Base-by-base conservation (phyloP, 2,797 vertebrate species). In the Xenops minutus region DNA sequence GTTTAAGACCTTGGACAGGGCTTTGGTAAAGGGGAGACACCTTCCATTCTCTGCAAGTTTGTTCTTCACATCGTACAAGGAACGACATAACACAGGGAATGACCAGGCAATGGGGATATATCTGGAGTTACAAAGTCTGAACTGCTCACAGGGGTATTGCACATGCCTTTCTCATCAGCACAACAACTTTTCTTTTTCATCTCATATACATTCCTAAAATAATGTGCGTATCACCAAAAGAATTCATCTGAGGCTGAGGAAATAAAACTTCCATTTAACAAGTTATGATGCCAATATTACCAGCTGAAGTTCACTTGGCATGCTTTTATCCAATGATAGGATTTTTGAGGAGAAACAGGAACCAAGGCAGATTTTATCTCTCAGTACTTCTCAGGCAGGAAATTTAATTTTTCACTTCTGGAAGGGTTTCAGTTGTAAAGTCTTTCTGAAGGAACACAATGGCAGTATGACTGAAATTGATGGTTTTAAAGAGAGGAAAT, bases 401-500 rank as follows among this genome's bases (percentile, higher is more conserved):
- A 96, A 94, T 89, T 85, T 66, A 85, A 48, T 83, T 89, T 92
- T 94, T 92, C 0, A 0, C 56, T 80, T 85, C 72, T 91, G 91
- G 81, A 92, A 80, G 18, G 10, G 49, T 83, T 95, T 92, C 54
- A 85, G 64, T 74, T 74, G 30, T 48, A 87, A 94, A 89, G 61
- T 80, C 14, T 74, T 94, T 48, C n/a, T 89, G 55, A 83, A 88
- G n/a, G 64, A 88, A 91, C 26, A 48, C 23, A 91, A 62, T 24
- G 34, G 52, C 61, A 61, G 10, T 83, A 54, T 0, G 0, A 71
- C 22, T 44, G 46, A 92, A 95, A 75, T 4, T 41, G 46, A 80
- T 32, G 27, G 36, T 32, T 94, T 92, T 80, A 89, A 90, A 92
- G 71, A 84, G 36, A 93, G 56, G 72, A 91, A 95, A 72, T n/a